These are phyloP conservation scores for Theodoxus fluviatilis DNA, from an alignment of 2,888 invertebrate species.

Conservation along the genomic window DNA sequence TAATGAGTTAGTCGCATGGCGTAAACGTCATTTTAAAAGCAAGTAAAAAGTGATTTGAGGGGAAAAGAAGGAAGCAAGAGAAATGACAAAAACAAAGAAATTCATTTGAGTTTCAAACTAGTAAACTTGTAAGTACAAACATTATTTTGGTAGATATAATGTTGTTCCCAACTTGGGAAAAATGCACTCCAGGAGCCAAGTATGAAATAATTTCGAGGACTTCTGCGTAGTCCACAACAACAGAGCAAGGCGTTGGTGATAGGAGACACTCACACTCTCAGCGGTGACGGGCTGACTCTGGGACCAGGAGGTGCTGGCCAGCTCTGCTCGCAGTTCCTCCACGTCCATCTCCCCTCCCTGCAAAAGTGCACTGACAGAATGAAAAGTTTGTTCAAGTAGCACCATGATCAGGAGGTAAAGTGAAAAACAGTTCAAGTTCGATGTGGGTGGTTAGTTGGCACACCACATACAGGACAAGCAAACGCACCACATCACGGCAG, in stretches of 20 bases:
- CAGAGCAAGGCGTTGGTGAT: no score
- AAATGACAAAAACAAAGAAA: background rate
- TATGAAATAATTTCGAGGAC: no score
- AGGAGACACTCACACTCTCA: conserved; percentile 51
- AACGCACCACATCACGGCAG: no score
- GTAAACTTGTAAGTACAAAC: conserved; percentile 18
- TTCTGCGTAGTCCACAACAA: no score
- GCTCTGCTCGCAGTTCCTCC: conserved; percentile 67
- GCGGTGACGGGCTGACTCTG: conserved; percentile 36
- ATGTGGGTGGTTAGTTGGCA: no score
- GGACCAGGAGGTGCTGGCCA: conserved; percentile 69
- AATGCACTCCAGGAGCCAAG: no score
- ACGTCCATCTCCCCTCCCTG: conserved; percentile 62
- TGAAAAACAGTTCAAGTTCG: no score
- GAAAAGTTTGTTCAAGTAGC: no score
- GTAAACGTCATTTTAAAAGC: background rate
- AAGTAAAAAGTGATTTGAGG: background rate
- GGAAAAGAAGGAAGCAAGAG: conserved; percentile 2
- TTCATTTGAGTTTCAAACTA: background rate
- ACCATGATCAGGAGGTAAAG: no score
- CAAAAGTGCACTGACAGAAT: conserved; percentile 20
- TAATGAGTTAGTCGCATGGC: background rate
- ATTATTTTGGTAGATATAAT: no score
- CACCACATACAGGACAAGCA: no score
- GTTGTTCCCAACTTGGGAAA: no score